A percentile compares a stretch with the other conserved stretches of the same genome.
Evolutionary conservation across 2,113 vertebrate species (phyloP).

Genomic region (Crotalus viridis): DNA sequence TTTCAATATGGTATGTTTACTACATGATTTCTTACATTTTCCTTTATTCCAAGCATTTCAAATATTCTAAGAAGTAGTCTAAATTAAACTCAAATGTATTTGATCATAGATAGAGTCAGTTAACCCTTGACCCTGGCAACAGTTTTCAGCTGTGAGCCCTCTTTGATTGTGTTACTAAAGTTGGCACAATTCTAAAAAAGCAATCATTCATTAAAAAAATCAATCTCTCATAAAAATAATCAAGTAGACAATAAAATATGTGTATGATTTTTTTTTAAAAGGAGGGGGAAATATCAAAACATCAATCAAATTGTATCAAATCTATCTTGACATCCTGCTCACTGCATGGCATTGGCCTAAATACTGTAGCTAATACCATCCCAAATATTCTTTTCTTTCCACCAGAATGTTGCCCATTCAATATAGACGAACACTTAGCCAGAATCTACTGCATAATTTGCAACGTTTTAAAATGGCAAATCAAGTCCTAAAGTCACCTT

Average conservation of each 20-base stretch:
- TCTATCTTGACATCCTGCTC: neutral
- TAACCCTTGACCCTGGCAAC: neutral
- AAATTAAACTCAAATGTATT: neutral
- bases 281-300: neutral
- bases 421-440: neutral
- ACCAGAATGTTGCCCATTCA: neutral
- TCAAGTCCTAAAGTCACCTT: slow-evolving; percentile 17
- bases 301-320: neutral
- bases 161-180: neutral
- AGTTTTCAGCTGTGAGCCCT: neutral
- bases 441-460: slow-evolving; percentile 41
- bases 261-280: neutral
- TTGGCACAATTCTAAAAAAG: neutral
- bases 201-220: neutral
- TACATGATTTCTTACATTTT: neutral
- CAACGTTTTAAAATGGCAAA: slow-evolving; percentile 25
- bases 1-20: neutral
- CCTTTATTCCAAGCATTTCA: neutral
- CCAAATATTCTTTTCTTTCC: neutral
- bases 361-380: neutral
- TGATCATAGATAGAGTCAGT: neutral
- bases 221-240: neutral
- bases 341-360: neutral
- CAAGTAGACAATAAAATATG: neutral
- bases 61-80: neutral